These are phyloP conservation scores for Leptodactylus fuscus DNA, from an alignment of 2,113 vertebrate genomes.

Conservation along the genomic window DNA sequence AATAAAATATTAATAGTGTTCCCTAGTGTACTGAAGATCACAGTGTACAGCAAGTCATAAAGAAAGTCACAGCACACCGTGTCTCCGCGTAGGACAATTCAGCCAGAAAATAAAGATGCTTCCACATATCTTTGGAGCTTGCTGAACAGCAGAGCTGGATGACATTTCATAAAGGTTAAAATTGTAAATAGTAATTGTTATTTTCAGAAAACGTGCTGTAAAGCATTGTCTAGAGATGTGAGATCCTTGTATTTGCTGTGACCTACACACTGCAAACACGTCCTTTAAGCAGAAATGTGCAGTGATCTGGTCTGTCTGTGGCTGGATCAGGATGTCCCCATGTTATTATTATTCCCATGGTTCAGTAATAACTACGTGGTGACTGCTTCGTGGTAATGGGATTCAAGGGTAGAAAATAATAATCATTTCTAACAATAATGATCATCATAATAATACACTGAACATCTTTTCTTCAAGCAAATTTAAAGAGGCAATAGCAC, in stretches of 20 bases:
- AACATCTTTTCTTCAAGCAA: neutral
- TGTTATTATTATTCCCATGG: slow-evolving; percentile 13
- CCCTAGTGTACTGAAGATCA: slow-evolving; percentile 24
- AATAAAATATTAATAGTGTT: slow-evolving; percentile 43
- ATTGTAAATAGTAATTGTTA: slow-evolving; percentile 60
- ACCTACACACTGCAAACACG: slow-evolving; percentile 55
- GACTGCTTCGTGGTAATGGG: neutral
- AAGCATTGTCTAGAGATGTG: slow-evolving; percentile 54
- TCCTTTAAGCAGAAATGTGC: slow-evolving; percentile 42
- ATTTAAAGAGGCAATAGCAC: neutral
- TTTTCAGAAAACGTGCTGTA: slow-evolving; percentile 49
- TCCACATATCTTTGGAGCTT: slow-evolving; percentile 30
- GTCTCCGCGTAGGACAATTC: slow-evolving; percentile 16
- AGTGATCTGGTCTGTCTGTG: slow-evolving; percentile 44
- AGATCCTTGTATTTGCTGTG: slow-evolving; percentile 45
- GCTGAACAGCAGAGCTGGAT: slow-evolving; percentile 45
- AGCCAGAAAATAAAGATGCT: slow-evolving; percentile 48
- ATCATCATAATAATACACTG: neutral
- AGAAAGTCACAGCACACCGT: slow-evolving; percentile 33
- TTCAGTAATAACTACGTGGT: neutral
- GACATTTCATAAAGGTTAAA: slow-evolving; percentile 60
- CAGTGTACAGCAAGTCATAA: slow-evolving; percentile 32
- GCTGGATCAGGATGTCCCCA: neutral
- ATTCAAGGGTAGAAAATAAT: neutral
- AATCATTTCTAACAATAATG: neutral